Evolutionary conservation across 2,888 invertebrate genomes (phyloP).

Genomic region (Ceraclea dissimilis): DNA sequence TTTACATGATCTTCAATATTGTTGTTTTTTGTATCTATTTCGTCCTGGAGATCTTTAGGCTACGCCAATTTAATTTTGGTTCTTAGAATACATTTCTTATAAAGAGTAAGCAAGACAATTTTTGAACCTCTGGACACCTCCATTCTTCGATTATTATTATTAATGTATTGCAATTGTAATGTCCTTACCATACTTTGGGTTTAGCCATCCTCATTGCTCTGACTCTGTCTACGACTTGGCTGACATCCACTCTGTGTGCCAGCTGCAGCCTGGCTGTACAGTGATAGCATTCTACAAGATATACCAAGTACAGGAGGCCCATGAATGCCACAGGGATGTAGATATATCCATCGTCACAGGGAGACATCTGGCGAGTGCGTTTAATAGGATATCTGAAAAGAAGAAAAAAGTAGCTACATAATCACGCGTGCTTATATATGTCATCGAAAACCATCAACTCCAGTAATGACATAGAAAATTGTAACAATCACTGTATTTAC

Average conservation of each 20-base stretch:
- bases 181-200: constrained; percentile 64
- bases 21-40: no score
- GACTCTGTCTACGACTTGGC: constrained; percentile 58
- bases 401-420: not conserved
- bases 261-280: constrained; percentile 67
- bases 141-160: not conserved
- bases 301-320: constrained; percentile 69
- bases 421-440: no score
- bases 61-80: no score
- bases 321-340: constrained; percentile 77
- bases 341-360: constrained; percentile 75
- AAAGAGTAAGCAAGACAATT: not conserved
- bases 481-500: no score
- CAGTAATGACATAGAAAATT: no score
- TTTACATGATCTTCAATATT: no score
- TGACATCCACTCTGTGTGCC: constrained; percentile 54
- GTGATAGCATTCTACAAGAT: constrained; percentile 78
- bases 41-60: no score
- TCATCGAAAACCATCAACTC: no score
- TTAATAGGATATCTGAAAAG: constrained; percentile 52
- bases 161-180: not conserved
- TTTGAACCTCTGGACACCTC: not conserved
- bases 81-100: no score
- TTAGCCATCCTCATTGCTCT: constrained; percentile 59
- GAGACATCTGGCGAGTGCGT: constrained; percentile 58